phyloP scores from a whole-genome alignment of 2,888 invertebrate species.

The Ferdinandea cuprea region DNA sequence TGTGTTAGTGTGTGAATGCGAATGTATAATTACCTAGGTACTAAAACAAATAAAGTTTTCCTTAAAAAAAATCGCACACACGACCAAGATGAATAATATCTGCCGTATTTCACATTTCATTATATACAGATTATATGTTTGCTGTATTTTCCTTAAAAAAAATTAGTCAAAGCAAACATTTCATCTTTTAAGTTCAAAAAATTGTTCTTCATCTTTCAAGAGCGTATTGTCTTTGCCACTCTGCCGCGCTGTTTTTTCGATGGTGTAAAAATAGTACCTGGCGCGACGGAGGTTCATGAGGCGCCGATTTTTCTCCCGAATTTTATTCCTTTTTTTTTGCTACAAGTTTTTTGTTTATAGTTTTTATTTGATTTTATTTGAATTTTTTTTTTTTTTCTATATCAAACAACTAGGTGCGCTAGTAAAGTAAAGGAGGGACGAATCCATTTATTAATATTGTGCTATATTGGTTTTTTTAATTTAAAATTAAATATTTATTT shows the following conservation, averaged over 20 bases:
- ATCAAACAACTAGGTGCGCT: neutral
- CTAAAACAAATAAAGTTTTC: neutral
- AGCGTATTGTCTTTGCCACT: constrained; percentile 43
- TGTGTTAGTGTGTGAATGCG: constrained; percentile 10
- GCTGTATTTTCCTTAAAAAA: neutral
- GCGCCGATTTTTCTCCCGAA: constrained; percentile 55
- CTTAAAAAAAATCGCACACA: constrained; percentile 4
- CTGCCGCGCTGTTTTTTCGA: constrained; percentile 11
- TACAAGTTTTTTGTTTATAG: constrained; percentile 38
- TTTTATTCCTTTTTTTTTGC: neutral
- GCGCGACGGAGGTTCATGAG: constrained; percentile 33
- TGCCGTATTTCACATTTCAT: constrained; percentile 12
- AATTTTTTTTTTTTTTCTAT: neutral
- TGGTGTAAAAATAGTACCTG: constrained; percentile 56
- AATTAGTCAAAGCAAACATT: constrained; percentile 2
- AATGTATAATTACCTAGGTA: constrained; percentile 8
- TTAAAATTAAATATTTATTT: neutral
- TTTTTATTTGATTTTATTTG: constrained; percentile 28
- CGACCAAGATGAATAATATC: constrained; percentile 49
- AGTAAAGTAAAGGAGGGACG: neutral
- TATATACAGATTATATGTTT: too few species aligned
- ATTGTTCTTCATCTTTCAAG: constrained; percentile 36
- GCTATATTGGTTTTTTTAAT: neutral
- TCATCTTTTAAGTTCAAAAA: neutral
- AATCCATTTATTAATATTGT: neutral